Evolutionary conservation across 2,888 invertebrate species (phyloP).

Genomic region (Macrosoma leucophasiata): DNA sequence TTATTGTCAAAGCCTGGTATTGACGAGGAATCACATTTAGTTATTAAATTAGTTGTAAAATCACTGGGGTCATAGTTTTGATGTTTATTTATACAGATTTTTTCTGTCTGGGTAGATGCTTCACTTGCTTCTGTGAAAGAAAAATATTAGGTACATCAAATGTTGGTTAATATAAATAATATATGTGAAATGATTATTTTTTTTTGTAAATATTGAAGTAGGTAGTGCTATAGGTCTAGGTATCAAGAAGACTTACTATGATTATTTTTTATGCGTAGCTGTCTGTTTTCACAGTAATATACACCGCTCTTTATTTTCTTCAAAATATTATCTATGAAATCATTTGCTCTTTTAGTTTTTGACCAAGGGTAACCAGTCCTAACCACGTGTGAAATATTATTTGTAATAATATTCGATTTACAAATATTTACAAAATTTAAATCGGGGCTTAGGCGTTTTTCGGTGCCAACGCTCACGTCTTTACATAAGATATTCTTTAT

Average conservation of each 20-base stretch:
- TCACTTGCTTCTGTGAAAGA: constrained; percentile 32
- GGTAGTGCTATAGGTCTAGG: no score
- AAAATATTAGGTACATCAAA: constrained; percentile 8
- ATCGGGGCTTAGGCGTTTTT: constrained; percentile 3
- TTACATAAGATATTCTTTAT: neutral
- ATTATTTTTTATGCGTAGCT: no score
- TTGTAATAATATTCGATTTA: constrained; percentile 2
- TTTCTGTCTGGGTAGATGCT: constrained; percentile 36
- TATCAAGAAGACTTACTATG: no score
- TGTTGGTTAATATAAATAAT: no score
- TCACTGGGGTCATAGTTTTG: constrained; percentile 13
- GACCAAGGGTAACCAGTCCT: constrained; percentile 34
- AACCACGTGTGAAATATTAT: neutral
- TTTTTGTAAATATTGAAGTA: no score
- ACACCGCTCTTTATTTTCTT: constrained; percentile 51
- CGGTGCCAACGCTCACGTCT: constrained; percentile 6
- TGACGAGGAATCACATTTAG: constrained; percentile 20
- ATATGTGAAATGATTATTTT: no score
- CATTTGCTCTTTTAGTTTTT: constrained; percentile 52
- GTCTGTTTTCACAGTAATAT: constrained; percentile 52
- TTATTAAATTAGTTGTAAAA: constrained; percentile 20
- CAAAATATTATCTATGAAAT: constrained; percentile 60
- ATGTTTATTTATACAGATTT: constrained; percentile 12
- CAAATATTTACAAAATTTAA: neutral
- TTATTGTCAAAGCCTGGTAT: constrained; percentile 37